Evolutionary conservation across 2,113 vertebrate species (phyloP).

Genomic region (Dolichallabes microphthalmus): DNA sequence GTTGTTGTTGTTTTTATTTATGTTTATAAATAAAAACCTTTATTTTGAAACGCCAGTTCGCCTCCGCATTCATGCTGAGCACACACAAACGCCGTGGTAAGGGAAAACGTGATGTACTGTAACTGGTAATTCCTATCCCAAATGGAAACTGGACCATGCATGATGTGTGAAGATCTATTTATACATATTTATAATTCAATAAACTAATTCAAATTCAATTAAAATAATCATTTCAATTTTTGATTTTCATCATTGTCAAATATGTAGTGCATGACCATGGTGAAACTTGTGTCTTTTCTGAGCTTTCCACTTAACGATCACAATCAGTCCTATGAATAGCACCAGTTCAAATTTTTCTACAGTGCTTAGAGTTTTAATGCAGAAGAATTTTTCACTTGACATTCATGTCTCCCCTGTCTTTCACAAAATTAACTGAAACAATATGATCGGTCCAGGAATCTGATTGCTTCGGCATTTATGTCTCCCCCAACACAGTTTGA

Average conservation of each 20-base stretch:
- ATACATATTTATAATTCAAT: background rate
- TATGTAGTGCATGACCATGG: background rate
- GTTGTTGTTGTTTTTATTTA: no score
- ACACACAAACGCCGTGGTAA: no score
- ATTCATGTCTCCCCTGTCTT: background rate
- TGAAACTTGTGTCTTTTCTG: background rate
- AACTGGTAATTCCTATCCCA: no score
- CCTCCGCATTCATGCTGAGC: no score
- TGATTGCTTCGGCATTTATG: conserved; percentile 22
- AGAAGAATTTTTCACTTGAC: background rate
- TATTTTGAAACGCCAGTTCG: no score
- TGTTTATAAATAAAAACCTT: no score
- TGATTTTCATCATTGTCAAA: background rate
- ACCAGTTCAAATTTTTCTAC: background rate
- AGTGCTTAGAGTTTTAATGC: background rate
- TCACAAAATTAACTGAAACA: background rate
- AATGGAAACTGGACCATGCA: conserved; percentile 40
- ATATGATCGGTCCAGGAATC: conserved; percentile 1
- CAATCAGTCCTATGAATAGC: background rate
- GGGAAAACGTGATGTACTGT: no score
- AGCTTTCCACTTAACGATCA: background rate
- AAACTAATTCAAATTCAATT: no score
- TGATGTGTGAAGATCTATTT: background rate
- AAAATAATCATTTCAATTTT: background rate
- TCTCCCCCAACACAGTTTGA: background rate